Evolutionary conservation across 1,140 invertebrate genomes (phyloP).

Genomic region (Steinernema khuongi): DNA sequence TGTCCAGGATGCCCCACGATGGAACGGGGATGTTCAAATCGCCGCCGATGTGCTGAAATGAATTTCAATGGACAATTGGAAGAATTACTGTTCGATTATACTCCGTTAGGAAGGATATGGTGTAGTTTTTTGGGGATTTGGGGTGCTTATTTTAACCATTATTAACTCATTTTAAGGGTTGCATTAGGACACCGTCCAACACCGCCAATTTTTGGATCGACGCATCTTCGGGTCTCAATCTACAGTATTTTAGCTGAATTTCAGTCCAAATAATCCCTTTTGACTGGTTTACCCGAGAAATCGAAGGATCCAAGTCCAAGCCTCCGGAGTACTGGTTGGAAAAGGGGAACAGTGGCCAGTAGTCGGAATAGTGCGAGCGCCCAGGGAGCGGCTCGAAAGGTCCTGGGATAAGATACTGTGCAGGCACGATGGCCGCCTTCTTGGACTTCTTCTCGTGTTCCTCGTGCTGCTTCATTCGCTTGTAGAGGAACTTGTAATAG

Average conservation of each 20-base stretch:
- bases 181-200: too few relatives aligned
- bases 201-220: too few relatives aligned
- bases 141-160: too few relatives aligned
- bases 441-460: slow-evolving; percentile 16
- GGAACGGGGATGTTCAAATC: slow-evolving; percentile 27
- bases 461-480: slow-evolving; percentile 29
- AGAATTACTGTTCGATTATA: too few relatives aligned
- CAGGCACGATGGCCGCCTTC: slow-evolving; percentile 2
- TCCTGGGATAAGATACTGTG: not conserved
- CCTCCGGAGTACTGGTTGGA: slow-evolving; percentile 40
- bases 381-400: slow-evolving; percentile 41
- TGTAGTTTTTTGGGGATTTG: too few relatives aligned
- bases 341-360: slow-evolving; percentile 44
- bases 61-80: not conserved
- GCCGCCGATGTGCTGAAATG: slow-evolving; percentile 32
- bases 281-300: slow-evolving; percentile 33
- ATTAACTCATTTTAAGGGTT: too few relatives aligned
- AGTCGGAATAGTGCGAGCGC: slow-evolving; percentile 34
- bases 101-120: too few relatives aligned
- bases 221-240: too few relatives aligned
- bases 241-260: too few relatives aligned
- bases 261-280: too few relatives aligned
- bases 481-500: slow-evolving; percentile 29
- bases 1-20: slow-evolving; percentile 30
- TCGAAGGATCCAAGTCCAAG: slow-evolving; percentile 41